These are phyloP conservation scores for Caenorhabditis sinica DNA, from an alignment of 2,888 invertebrate genomes.

Conservation along the genomic window DNA sequence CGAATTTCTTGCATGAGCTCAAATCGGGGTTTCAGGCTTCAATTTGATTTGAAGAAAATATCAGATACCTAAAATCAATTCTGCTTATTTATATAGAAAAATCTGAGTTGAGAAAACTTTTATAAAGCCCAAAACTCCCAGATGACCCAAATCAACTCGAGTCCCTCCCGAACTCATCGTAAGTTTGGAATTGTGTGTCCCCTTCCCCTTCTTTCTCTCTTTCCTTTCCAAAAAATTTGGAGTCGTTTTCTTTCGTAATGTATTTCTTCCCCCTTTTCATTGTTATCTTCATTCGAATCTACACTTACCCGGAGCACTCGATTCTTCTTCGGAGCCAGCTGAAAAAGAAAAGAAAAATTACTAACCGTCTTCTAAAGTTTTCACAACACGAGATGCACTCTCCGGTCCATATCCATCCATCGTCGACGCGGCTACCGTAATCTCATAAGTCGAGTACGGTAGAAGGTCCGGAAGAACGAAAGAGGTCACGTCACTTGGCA, in stretches of 20 bases:
- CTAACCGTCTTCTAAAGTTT: slow-evolving; percentile 99
- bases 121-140: not conserved
- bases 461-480: slow-evolving; percentile 66
- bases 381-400: slow-evolving; percentile 91
- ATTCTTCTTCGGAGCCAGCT: slow-evolving; percentile 65
- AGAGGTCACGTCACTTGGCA: slow-evolving; percentile 55
- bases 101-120: too few relatives aligned
- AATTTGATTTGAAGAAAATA: too few relatives aligned
- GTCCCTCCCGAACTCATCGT: slow-evolving; percentile 3
- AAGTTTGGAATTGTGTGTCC: slow-evolving; percentile 26
- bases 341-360: slow-evolving; percentile 66
- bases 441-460: slow-evolving; percentile 91
- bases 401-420: slow-evolving; percentile 93
- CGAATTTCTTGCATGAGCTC: too few relatives aligned
- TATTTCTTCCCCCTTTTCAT: slow-evolving; percentile 34
- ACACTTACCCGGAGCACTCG: slow-evolving; percentile 58
- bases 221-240: slow-evolving; percentile 14
- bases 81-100: too few relatives aligned
- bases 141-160: not conserved
- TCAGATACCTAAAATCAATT: too few relatives aligned
- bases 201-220: too few relatives aligned
- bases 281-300: slow-evolving; percentile 25
- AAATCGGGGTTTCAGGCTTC: too few relatives aligned
- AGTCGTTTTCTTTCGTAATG: slow-evolving; percentile 55
- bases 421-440: slow-evolving; percentile 96